phyloP scores from a whole-genome alignment of 2,888 invertebrate genomes.

The Cheilosia grossa region DNA sequence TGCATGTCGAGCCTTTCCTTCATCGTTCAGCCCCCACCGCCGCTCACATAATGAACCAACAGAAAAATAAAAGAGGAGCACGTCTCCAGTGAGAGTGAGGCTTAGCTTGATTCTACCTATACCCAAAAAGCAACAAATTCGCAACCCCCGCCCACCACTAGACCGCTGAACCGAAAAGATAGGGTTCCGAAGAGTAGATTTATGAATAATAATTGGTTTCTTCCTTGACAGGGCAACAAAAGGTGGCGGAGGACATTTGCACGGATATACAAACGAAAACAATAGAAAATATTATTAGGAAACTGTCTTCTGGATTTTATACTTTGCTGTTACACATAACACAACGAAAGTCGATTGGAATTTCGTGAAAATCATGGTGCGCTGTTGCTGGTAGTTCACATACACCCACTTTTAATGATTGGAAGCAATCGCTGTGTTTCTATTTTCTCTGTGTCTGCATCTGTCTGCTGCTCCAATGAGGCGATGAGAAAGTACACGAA shows the following conservation, averaged over 20 bases:
- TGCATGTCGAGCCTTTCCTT: constrained; percentile 12
- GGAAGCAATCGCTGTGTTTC: constrained; percentile 9
- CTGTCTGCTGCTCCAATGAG: constrained; percentile 1
- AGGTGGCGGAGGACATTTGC: neutral
- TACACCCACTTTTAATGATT: constrained; percentile 14
- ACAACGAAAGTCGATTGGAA: constrained; percentile 20
- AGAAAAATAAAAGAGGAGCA: neutral
- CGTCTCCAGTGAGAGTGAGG: constrained; percentile 14
- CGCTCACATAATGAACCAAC: constrained; percentile 25
- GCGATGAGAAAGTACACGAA: constrained; percentile 23
- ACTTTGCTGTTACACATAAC: neutral
- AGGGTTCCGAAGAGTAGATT: constrained; percentile 48
- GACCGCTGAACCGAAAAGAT: constrained; percentile 54
- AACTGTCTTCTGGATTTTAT: constrained; percentile 26
- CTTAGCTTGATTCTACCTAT: constrained; percentile 16
- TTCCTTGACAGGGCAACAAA: neutral
- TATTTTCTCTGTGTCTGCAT: neutral
- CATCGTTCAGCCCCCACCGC: neutral
- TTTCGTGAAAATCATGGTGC: constrained; percentile 2
- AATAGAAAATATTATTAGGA: constrained; percentile 26
- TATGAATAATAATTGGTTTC: constrained; percentile 57
- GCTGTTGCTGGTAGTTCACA: neutral
- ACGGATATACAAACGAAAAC: constrained; percentile 1
- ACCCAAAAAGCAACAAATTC: neutral
- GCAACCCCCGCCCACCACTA: neutral